Base-by-base conservation (phyloP, 2,888 invertebrate genomes). In the Stenichneumon culpator region DNA sequence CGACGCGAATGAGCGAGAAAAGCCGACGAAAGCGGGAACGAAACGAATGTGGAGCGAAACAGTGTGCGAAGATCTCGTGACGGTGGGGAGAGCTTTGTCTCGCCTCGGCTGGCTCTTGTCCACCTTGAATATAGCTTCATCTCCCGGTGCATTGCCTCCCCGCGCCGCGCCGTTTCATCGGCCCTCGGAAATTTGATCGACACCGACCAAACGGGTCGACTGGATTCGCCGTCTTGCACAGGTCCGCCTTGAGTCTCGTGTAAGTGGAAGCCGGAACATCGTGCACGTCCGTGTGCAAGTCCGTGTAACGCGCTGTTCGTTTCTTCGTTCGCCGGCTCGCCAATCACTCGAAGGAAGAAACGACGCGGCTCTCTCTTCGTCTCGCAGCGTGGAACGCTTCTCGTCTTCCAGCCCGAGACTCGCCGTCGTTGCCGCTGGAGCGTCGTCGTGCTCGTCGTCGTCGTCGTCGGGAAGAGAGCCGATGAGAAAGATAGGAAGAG, bases 111-210 rank as follows among this genome's bases (percentile, higher is more conserved):
- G 87, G 79, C 82, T 88, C 90, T 84, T 86, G 89, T 80, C 88
- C 91, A 89, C 92, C 91, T 92, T 92, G 92, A 90, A 91, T 91
- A 88, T 89, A 91, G 83, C 89, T 84, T 90, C 89, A 88, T 90
- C 91, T 32, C 50, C 65, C 72, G 22, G 50, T 69, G 16, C 39
- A 22, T 50, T 14, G 60, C 72, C 57, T 32, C 32, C 6, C 22
- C 32, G 14, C 68, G 36, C 19, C 52, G 16, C 25, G 32, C 22
- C 22, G 57, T 78, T 36, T 69, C 68, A 25, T 68, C 52, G 63
- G 69, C 36, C 63, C 91, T 92, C 90, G 90, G 92, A 92, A 93
- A 93, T 93, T 93, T 93, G 93, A 93, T 93, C 93, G 93, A 93
- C 93, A 92, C 92, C 89, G 91, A 91, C 90, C 92, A 92, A 92